Evolutionary conservation across 2,797 vertebrate genomes (phyloP).

Genomic region (Sebastes kiyomatsui): DNA sequence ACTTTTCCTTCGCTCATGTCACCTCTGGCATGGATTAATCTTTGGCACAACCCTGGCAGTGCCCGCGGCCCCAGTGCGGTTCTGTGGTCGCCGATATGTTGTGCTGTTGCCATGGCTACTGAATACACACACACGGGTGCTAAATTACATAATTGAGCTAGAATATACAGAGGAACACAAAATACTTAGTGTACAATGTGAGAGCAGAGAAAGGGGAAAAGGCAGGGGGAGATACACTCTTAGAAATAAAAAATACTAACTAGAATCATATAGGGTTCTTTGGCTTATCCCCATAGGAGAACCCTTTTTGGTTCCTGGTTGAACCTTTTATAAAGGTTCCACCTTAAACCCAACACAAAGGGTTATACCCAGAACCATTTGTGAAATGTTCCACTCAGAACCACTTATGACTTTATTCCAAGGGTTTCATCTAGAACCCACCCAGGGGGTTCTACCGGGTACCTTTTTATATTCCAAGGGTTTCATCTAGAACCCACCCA

Average conservation of each 20-base stretch:
- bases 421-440: too few species aligned
- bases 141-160: constrained; percentile 86
- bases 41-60: constrained; percentile 80
- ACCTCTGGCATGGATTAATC: constrained; percentile 85
- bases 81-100: constrained; percentile 84
- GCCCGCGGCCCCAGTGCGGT: constrained; percentile 75
- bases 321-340: too few species aligned
- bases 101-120: constrained; percentile 83
- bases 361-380: background rate
- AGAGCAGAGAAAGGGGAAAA: constrained; percentile 27
- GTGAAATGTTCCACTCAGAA: background rate
- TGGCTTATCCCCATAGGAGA: too few species aligned
- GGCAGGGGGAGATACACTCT: background rate
- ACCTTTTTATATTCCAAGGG: too few species aligned
- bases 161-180: constrained; percentile 78
- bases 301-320: too few species aligned
- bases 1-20: constrained; percentile 80
- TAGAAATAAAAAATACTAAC: too few species aligned
- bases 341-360: background rate
- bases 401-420: background rate
- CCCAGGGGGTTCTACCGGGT: too few species aligned
- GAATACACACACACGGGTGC: constrained; percentile 74
- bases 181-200: constrained; percentile 70
- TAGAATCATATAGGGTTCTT: too few species aligned
- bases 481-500: too few species aligned